These are phyloP conservation scores for Formicarius rufipectus DNA, from an alignment of 2,113 vertebrate genomes.

Conservation along the genomic window DNA sequence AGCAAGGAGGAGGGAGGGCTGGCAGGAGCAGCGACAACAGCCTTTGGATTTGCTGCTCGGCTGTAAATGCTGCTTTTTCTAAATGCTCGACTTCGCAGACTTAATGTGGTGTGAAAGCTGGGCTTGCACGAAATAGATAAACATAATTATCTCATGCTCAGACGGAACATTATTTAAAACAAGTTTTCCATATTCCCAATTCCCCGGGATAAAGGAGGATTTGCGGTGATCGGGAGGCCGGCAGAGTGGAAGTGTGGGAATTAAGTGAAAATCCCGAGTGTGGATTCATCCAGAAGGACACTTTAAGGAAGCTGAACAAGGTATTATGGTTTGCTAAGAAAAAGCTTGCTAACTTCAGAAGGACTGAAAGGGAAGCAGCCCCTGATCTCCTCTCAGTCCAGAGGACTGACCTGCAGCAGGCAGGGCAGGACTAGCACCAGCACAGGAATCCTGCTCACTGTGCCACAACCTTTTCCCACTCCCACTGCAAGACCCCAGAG, in stretches of 20 bases:
- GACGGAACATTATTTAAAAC: not conserved
- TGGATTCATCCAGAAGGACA: not conserved
- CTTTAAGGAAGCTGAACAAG: not conserved
- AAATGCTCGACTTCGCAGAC: conserved; percentile 14
- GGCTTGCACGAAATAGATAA: conserved; percentile 41
- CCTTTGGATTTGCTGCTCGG: not conserved
- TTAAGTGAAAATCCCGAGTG: not conserved
- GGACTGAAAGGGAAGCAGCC: not conserved
- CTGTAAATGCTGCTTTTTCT: not conserved
- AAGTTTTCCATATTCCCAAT: not conserved
- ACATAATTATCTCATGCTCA: conserved; percentile 41
- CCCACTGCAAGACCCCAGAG: not conserved
- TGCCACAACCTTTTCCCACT: not conserved
- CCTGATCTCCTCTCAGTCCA: not conserved
- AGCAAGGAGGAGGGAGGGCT: not conserved
- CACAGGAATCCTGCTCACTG: not conserved
- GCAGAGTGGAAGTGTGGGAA: not conserved
- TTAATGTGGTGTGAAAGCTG: conserved; percentile 50
- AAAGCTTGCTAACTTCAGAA: not conserved
- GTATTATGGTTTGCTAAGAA: not conserved
- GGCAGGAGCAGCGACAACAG: not conserved
- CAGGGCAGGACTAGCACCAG: not conserved
- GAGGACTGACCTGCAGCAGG: too few species aligned
- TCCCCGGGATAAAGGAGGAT: conserved; percentile 17
- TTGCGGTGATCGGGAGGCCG: not conserved